Evolutionary conservation across 1,140 invertebrate species (phyloP), one percentile per base, ranked within the genome.

Genomic region (Dreissena polymorpha): DNA sequence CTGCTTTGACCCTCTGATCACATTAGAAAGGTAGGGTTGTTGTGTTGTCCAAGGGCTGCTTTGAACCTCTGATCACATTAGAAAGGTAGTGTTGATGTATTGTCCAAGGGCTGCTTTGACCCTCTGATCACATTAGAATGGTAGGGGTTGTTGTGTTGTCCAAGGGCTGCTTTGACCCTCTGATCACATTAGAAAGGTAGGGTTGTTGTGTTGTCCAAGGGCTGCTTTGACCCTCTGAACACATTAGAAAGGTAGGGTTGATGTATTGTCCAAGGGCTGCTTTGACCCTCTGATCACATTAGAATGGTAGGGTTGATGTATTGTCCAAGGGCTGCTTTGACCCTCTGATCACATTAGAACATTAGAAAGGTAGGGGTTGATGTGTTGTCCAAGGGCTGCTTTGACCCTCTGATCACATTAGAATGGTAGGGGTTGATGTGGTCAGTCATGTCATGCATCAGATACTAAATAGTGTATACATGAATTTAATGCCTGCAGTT

Each of bases 201-300:
- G n/a, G n/a, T n/a, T n/a, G n/a, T n/a, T n/a, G n/a, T 98, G 0
- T 94, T 98, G 5, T 95, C 91, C 39, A 90, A 90, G 60, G 91
- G 90, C n/a, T 86, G 89, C 72, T 90, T 97, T 85, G 94, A 95
- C 76, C 91, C 93, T 21, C 93, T 97, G 49, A 86, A 96, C 7
- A 94, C 95, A 85, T 95, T 96, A 92, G 92, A 94, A 14, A 88
- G 76, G 90, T 91, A 85, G 87, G 39, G 39, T 39, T 5, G 39
- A 39, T 2, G 3, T 39, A 8, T 39, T n/a, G n/a, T n/a, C n/a
- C n/a, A n/a, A n/a, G n/a, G n/a, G n/a, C n/a, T n/a, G 39, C 39
- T 2, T 69, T 0, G 16, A 21, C 3, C 39, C 39, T 39, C 39
- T 2, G 2, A 2, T 8, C 39, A 39, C 3, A 39, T 39, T 39